These are phyloP conservation scores for Pogonocichla stellata DNA, from an alignment of 2,113 vertebrate species.

Conservation along the genomic window DNA sequence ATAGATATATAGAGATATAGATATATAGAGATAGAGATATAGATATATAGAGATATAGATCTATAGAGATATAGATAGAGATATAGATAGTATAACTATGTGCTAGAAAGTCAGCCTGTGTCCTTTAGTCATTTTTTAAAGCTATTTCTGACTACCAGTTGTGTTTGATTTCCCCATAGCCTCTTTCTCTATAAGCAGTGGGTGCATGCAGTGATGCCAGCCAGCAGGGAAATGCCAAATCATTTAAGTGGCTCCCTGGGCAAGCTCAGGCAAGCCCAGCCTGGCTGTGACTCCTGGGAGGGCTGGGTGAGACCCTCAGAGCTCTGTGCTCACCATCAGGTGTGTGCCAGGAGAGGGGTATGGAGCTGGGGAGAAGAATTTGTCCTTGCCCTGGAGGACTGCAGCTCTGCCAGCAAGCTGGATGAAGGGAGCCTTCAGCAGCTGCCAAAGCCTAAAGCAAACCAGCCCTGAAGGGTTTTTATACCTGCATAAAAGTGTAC, in stretches of 20 bases:
- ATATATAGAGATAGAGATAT: too few species aligned
- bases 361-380: background rate
- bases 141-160: background rate
- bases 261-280: background rate
- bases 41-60: too few species aligned
- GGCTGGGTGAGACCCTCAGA: fast-evolving
- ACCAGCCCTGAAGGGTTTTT: background rate
- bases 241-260: fast-evolving
- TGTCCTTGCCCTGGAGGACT: background rate
- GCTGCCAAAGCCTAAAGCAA: background rate
- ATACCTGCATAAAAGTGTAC: background rate
- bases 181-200: fast-evolving
- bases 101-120: background rate
- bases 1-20: too few species aligned
- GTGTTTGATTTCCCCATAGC: background rate
- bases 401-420: background rate
- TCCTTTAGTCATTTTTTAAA: background rate
- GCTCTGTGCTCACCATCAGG: background rate
- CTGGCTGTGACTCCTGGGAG: background rate
- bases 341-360: background rate
- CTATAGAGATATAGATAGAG: too few species aligned
- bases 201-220: background rate
- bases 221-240: background rate
- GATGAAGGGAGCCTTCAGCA: background rate
- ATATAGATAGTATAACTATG: background rate